phyloP scores from a whole-genome alignment of 2,888 invertebrate species.

The Apotomis betuletana region DNA sequence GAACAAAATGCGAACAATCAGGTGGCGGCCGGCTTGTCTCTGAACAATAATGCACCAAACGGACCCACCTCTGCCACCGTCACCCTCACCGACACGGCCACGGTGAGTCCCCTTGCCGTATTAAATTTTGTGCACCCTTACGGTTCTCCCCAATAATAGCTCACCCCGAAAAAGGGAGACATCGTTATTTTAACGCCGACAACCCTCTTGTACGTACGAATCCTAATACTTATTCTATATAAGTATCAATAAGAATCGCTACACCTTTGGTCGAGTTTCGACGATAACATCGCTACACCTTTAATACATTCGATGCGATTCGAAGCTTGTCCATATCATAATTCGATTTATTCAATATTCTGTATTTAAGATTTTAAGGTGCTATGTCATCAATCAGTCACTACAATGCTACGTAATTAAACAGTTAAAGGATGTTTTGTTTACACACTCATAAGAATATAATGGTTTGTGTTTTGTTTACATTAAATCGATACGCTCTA shows the following conservation, averaged over 20 bases:
- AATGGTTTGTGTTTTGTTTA: conserved; percentile 68
- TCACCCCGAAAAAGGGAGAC: conserved; percentile 74
- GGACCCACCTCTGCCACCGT: conserved; percentile 77
- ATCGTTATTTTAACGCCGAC: conserved; percentile 66
- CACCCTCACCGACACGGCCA: conserved; percentile 80
- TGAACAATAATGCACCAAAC: conserved; percentile 65
- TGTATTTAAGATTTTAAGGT: not conserved
- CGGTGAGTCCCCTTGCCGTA: conserved; percentile 81
- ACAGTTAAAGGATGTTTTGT: conserved; percentile 39
- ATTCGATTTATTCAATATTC: not conserved
- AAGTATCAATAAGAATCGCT: conserved; percentile 13
- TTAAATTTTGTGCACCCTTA: conserved; percentile 74
- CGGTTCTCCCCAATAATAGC: conserved; percentile 73
- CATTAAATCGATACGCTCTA: conserved; percentile 62
- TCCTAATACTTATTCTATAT: conserved; percentile 41
- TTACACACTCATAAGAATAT: conserved; percentile 34
- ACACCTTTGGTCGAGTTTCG: conserved; percentile 8
- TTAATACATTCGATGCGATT: not conserved
- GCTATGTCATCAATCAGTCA: not conserved
- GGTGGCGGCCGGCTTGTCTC: conserved; percentile 59
- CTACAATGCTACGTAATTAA: conserved; percentile 12
- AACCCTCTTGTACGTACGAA: conserved; percentile 49
- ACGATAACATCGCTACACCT: not conserved
- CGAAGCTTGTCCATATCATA: no score
- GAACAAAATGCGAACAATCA: conserved; percentile 85